Evolutionary conservation across 2,888 invertebrate genomes (phyloP), one percentile per base, ranked within the genome.

Genomic region (Euplexia lucipara): DNA sequence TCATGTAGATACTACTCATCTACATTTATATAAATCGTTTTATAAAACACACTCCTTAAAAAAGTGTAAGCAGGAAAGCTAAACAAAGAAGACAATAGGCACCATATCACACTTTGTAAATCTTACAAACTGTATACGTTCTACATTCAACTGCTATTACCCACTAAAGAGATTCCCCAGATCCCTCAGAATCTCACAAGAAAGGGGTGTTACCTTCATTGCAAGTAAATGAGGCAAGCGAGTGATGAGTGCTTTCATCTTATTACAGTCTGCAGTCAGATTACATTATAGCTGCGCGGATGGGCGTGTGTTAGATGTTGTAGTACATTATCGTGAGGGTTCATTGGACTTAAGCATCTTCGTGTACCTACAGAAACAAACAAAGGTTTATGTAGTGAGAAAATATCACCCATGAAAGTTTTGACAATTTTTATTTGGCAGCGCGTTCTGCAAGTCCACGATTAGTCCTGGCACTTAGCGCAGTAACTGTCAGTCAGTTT

Each of bases 221-320:
- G 39, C 42, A 64, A 57, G 70, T 78, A 70, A 78, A 71, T 70
- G 81, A 84, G 78, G 75, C 79, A 79, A 75, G 67, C 64, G 64
- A 69, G 62, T 75, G 76, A 74, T 82, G 76, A 78, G 81, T 82
- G 78, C 86, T 85, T 76, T 75, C 81, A 79, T 76, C 80, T 83
- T 81, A 86, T 86, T 86, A 85, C 62, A 77, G 80, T 78, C 69
- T 76, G 69, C 75, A 65, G 72, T 80, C 59, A 73, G 70, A 75
- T 75, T 76, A 71, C 64, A 80, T 80, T 80, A 80, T 48, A 64
- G 45, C 60, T 30, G 54, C 22, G 68, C 48, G 56, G 30, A 52
- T 57, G 58, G 56, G 61, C 18, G 52, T 48, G 16, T 20, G 37
- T 64, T 20, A 42, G 37, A 52, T 20, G 16, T 39, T 34, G 22